Percentiles rank a stretch among this genome's conserved stretches.
These are phyloP conservation scores for Megaceryle torquata DNA, from an alignment of 2,113 vertebrate genomes.

Conservation along the genomic window DNA sequence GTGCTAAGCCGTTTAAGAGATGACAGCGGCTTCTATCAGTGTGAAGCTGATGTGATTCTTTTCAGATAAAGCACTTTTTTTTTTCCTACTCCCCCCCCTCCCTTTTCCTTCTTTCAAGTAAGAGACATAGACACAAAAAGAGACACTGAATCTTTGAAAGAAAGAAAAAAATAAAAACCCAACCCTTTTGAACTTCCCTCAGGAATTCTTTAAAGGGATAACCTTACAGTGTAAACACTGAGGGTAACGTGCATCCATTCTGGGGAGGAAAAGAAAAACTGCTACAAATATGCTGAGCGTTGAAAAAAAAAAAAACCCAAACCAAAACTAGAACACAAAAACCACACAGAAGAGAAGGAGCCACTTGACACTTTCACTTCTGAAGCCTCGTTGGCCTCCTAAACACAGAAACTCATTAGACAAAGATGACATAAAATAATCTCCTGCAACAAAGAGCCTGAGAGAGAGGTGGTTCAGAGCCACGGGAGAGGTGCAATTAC, in stretches of 20 bases:
- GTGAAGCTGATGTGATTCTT: constrained; percentile 78
- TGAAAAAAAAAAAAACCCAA: background rate
- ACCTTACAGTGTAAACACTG: constrained; percentile 77
- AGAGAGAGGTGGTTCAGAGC: constrained; percentile 1
- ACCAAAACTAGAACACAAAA: too few relatives aligned
- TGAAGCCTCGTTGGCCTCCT: background rate
- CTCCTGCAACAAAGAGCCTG: background rate
- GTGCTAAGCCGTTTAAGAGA: constrained; percentile 83
- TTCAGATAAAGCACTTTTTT: constrained; percentile 79
- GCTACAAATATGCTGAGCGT: constrained; percentile 17
- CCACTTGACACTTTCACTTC: constrained; percentile 17
- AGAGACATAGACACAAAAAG: constrained; percentile 71
- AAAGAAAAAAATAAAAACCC: constrained; percentile 33
- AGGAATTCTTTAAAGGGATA: constrained; percentile 80
- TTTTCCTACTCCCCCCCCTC: constrained; percentile 42
- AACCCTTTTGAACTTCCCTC: constrained; percentile 74
- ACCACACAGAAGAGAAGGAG: background rate
- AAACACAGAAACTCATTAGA: constrained; percentile 54
- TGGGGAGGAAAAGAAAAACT: constrained; percentile 37
- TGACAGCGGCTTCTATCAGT: constrained; percentile 79
- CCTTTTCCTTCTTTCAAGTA: constrained; percentile 73
- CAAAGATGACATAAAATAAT: constrained; percentile 23
- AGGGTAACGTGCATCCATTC: constrained; percentile 61
- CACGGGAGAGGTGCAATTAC: background rate
- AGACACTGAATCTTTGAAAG: constrained; percentile 74